Conservation (phyloP, 2,888 invertebrate genomes). For the Catocala nupta region DNA sequence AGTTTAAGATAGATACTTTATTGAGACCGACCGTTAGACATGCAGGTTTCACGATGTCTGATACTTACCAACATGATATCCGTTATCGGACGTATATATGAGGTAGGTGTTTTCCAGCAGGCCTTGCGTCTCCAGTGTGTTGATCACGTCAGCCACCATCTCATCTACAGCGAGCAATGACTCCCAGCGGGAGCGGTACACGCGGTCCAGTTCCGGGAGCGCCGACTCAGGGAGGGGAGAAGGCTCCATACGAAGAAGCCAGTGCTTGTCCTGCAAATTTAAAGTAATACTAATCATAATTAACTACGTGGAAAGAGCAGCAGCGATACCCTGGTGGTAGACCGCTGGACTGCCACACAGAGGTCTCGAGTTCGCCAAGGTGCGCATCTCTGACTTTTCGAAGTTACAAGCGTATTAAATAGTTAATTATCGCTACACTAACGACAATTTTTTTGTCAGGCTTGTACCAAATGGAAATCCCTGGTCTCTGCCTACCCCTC, state of each 20-base stretch:
- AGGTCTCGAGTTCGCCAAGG: no score
- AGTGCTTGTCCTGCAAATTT: constrained; percentile 91
- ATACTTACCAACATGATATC: constrained; percentile 93
- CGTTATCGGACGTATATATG: constrained; percentile 96
- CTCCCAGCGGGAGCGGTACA: constrained; percentile 92
- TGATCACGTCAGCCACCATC: constrained; percentile 90
- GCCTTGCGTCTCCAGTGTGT: constrained; percentile 82
- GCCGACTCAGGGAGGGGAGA: constrained; percentile 88
- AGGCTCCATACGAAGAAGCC: constrained; percentile 92
- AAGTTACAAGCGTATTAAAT: no score
- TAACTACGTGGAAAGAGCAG: neutral
- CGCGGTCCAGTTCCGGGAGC: constrained; percentile 89
- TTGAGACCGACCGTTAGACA: neutral
- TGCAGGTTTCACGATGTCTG: neutral
- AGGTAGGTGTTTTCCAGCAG: constrained; percentile 92
- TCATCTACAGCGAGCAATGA: constrained; percentile 95
- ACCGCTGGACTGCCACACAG: no score
- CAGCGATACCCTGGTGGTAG: no score
- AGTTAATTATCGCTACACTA: no score
- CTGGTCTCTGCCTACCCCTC: no score
- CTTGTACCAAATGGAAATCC: no score
- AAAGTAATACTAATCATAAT: neutral
- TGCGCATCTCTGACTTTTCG: no score
- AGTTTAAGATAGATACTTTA: no score
- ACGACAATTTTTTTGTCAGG: no score